Evolutionary conservation across 1,140 invertebrate genomes (phyloP).

Genomic region (Chrysopa pallens): DNA sequence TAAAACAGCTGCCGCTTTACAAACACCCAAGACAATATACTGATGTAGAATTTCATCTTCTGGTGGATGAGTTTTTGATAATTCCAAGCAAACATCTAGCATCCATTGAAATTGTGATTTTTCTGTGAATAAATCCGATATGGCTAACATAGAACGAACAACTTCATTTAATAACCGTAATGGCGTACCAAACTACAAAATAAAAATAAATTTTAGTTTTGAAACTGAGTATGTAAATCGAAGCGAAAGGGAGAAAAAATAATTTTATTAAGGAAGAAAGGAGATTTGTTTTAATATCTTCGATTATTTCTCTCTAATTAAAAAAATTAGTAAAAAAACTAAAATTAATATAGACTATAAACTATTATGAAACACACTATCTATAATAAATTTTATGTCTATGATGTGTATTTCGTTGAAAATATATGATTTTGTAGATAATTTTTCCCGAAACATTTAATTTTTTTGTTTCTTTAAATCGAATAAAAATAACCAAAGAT

Average conservation of each 20-base stretch:
- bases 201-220: slow-evolving; percentile 47
- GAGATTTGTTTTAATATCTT: slow-evolving; percentile 18
- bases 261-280: slow-evolving; percentile 17
- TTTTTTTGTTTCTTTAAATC: too few species aligned
- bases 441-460: too few species aligned
- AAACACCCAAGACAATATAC: slow-evolving; percentile 46
- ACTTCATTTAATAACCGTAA: slow-evolving; percentile 44
- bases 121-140: slow-evolving; percentile 58
- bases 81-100: slow-evolving; percentile 42
- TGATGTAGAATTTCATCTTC: slow-evolving; percentile 57
- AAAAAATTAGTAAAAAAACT: too few species aligned
- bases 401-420: too few species aligned
- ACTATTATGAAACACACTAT: too few species aligned
- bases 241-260: slow-evolving; percentile 41
- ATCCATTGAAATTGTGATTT: slow-evolving; percentile 54
- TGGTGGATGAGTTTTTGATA: slow-evolving; percentile 36
- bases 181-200: slow-evolving; percentile 41
- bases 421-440: too few species aligned
- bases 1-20: slow-evolving; percentile 49
- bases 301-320: too few species aligned
- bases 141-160: slow-evolving; percentile 41
- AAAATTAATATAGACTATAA: too few species aligned
- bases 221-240: slow-evolving; percentile 46
- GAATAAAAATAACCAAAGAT: too few species aligned
- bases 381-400: too few species aligned